phyloP scores from a whole-genome alignment of 2,888 invertebrate genomes.

The Mesochorus sp. region DNA sequence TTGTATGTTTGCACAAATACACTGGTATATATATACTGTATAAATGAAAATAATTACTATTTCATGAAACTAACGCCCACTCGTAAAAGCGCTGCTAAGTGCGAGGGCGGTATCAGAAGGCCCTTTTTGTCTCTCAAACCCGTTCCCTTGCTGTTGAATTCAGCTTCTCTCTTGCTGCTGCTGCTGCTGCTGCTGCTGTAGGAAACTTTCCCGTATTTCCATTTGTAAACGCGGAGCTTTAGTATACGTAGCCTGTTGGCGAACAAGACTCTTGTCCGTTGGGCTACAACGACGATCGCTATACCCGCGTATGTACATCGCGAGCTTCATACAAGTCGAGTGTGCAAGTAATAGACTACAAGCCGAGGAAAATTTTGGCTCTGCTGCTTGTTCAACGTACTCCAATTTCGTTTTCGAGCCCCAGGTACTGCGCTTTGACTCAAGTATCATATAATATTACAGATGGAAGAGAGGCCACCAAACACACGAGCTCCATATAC shows the following conservation, averaged over 20 bases:
- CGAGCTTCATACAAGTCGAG: not conserved
- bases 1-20: not conserved
- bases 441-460: constrained; percentile 5
- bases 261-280: constrained; percentile 31
- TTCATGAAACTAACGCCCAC: constrained; percentile 62
- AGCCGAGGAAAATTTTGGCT: not conserved
- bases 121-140: constrained; percentile 40
- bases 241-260: not conserved
- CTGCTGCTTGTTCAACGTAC: not conserved
- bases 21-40: not conserved
- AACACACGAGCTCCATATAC: not conserved
- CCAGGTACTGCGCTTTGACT: not conserved
- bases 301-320: not conserved
- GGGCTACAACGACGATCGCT: not conserved
- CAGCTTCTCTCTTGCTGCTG: not conserved
- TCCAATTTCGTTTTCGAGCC: not conserved
- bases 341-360: not conserved
- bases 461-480: not conserved
- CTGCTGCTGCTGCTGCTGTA: not conserved
- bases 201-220: constrained; percentile 43
- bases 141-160: not conserved
- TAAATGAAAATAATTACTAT: constrained; percentile 64
- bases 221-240: constrained; percentile 47
- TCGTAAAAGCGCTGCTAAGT: constrained; percentile 65
- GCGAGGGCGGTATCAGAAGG: constrained; percentile 62